These are phyloP conservation scores for Aporrectodea caliginosa DNA, from an alignment of 1,140 invertebrate genomes.

Conservation along the genomic window DNA sequence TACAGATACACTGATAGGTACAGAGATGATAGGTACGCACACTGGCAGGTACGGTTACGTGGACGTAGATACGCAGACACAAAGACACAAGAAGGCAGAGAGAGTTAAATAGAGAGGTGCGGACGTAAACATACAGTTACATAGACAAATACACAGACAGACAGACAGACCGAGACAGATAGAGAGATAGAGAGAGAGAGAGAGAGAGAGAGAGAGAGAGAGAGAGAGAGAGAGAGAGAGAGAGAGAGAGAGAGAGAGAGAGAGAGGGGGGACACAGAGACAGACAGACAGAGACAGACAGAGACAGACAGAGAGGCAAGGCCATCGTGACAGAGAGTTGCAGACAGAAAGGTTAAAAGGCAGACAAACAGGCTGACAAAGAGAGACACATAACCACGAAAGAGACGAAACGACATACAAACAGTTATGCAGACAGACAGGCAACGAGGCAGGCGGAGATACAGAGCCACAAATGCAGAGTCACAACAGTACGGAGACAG, in stretches of 20 bases:
- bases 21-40: no score
- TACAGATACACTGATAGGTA: no score
- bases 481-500: no score
- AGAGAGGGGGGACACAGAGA: neutral
- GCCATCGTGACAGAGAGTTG: neutral
- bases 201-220: neutral
- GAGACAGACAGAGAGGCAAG: conserved; percentile 29
- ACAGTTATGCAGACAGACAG: no score
- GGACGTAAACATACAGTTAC: no score
- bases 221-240: neutral
- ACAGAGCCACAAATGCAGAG: no score
- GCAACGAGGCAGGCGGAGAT: no score
- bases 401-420: no score
- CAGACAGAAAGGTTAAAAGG: neutral
- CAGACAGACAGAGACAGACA: neutral
- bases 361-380: neutral
- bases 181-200: neutral
- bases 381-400: no score
- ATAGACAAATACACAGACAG: neutral
- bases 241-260: conserved; percentile 12
- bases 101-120: conserved; percentile 17
- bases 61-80: no score
- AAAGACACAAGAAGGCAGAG: no score
- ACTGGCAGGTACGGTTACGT: no score
- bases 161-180: neutral